Conservation (phyloP, 2,113 vertebrate species). For the Dermatemys mawii region DNA sequence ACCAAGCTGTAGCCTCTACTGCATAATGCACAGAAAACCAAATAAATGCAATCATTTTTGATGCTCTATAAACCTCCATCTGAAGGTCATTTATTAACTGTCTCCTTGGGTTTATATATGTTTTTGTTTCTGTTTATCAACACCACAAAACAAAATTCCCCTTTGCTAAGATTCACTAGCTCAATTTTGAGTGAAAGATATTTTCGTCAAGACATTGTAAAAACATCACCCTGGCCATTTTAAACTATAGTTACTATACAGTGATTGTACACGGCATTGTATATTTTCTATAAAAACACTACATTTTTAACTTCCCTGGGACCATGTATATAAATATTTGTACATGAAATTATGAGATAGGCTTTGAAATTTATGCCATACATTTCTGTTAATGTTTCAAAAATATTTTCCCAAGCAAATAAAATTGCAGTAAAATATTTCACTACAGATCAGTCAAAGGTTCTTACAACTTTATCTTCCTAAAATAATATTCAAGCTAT, state of each 20-base stretch:
- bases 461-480: conserved; percentile 59
- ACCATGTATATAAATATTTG: conserved; percentile 66
- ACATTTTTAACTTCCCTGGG: conserved; percentile 60
- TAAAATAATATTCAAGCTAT: conserved; percentile 47
- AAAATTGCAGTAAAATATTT: conserved; percentile 68
- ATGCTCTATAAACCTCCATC: neutral
- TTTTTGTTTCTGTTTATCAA: neutral
- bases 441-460: conserved; percentile 60
- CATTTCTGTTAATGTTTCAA: conserved; percentile 65
- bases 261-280: neutral
- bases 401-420: conserved; percentile 69
- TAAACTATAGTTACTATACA: neutral
- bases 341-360: conserved; percentile 54
- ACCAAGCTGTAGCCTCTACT: neutral
- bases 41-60: neutral
- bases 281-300: conserved; percentile 68
- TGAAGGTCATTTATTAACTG: neutral
- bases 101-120: neutral
- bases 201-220: neutral
- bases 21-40: neutral
- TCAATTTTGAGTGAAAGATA: neutral
- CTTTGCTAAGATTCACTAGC: neutral
- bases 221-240: neutral
- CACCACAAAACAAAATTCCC: neutral
- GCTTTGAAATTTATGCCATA: conserved; percentile 64